Evolutionary conservation across 1,140 invertebrate species (phyloP).

Genomic region (Pseudomyrmex pallidus): DNA sequence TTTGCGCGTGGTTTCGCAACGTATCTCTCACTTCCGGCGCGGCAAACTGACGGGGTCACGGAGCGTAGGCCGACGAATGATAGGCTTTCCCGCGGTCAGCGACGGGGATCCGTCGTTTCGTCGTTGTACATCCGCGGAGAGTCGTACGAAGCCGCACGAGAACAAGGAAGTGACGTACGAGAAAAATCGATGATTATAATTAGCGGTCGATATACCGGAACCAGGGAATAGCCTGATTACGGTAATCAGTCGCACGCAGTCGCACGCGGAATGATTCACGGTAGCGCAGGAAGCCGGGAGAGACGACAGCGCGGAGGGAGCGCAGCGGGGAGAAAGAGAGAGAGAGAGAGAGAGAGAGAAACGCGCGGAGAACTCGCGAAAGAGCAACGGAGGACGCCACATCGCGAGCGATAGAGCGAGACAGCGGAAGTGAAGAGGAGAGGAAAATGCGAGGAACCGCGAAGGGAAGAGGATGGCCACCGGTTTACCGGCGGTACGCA

Average conservation of each 20-base stretch:
- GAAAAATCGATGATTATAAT: slow-evolving; percentile 75
- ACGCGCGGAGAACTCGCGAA: slow-evolving; percentile 2
- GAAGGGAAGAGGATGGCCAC: slow-evolving; percentile 80
- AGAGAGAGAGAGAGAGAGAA: slow-evolving; percentile 5
- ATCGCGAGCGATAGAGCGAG: slow-evolving; percentile 9
- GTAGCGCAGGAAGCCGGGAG: slow-evolving; percentile 60
- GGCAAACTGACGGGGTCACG: slow-evolving; percentile 37
- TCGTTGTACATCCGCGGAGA: slow-evolving; percentile 58
- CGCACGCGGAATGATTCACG: slow-evolving; percentile 74
- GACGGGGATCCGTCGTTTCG: slow-evolving; percentile 35
- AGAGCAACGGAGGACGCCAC: slow-evolving; percentile 29
- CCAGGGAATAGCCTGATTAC: slow-evolving; percentile 73
- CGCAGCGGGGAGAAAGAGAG: neutral
- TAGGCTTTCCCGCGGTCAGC: slow-evolving; percentile 42
- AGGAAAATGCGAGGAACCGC: slow-evolving; percentile 68
- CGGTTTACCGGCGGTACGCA: slow-evolving; percentile 52
- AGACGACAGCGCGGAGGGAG: neutral
- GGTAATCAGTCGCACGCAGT: slow-evolving; percentile 75
- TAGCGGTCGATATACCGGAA: slow-evolving; percentile 75
- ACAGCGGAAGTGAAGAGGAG: neutral
- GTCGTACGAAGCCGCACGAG: slow-evolving; percentile 37
- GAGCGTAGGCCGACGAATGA: slow-evolving; percentile 52
- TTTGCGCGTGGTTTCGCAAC: slow-evolving; percentile 39
- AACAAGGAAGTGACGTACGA: slow-evolving; percentile 70
- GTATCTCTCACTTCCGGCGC: slow-evolving; percentile 31